Base-by-base conservation (phyloP, 2,797 vertebrate species). In the Gephyroberyx darwinii region DNA sequence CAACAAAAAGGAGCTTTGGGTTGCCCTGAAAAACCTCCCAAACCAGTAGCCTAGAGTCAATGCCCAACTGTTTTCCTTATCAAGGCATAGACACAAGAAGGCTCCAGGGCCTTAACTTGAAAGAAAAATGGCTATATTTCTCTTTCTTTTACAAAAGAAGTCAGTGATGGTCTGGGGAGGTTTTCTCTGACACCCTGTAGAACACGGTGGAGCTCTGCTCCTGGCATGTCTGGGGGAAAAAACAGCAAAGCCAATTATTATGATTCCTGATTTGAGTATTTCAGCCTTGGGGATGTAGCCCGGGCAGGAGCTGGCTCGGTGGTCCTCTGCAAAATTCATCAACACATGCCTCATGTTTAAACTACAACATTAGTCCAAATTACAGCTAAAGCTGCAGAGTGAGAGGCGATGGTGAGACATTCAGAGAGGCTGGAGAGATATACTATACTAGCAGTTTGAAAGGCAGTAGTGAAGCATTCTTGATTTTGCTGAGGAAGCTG, bases 181-280 rank as follows among this genome's bases (percentile, higher is more conserved):
- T 48, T 78, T 59, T 78, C 65, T 75, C 56, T 69, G 69, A 79
- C 83, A 68, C 71, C 62, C 62, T 53, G 72, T 57, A 75, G 78
- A 85, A 78, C 77, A 82, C 52, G 37, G 31, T 57, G 69, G 65
- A 54, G 50, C 67, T 59, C 50, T 35, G 69, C 72, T 85, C 80
- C 67, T 60, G 78, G 76, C 62, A 69, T 75, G 71, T 85, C 74
- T 65, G 53, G 52, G 65, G 68, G 74, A 88, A 86, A 69, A 62
- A 77, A 55, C 63, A 78, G 72, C 30, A 64, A 47, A 81, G 78
- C 67, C 80, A 82, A 80, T 89, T 90, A 86, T 88, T 86, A 75
- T 74, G 84, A 83, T 71, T 86, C 68, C 61, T 82, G 82, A 81
- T 83, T 26, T 3, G 26, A 3, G 79, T 77, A 82, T 86, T 87